A percentile compares a stretch with the other conserved stretches of the same genome.
phyloP scores from a whole-genome alignment of 2,113 vertebrate species.

The Megalops atlanticus region DNA sequence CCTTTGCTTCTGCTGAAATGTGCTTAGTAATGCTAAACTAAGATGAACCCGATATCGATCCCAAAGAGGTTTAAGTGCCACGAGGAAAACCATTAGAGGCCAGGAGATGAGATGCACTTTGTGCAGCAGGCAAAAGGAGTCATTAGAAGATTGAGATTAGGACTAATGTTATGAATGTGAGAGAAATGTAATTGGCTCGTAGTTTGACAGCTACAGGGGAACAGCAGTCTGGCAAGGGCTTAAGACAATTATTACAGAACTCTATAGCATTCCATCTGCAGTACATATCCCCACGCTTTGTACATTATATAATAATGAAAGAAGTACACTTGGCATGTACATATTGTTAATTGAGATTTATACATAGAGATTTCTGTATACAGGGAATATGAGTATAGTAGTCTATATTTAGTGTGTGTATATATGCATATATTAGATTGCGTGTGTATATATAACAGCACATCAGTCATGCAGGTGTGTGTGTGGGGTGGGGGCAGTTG shows the following conservation, averaged over 20 bases:
- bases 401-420: too few species aligned
- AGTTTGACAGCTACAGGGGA: background rate
- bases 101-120: slow-evolving; percentile 9
- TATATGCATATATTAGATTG: too few species aligned
- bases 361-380: too few species aligned
- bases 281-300: background rate
- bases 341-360: background rate
- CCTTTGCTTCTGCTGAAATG: slow-evolving; percentile 24
- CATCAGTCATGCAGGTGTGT: too few species aligned
- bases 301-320: too few species aligned
- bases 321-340: background rate
- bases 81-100: background rate
- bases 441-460: too few species aligned
- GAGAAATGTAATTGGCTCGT: background rate
- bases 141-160: background rate
- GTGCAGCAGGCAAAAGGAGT: background rate
- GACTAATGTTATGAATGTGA: background rate
- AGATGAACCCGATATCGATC: slow-evolving; percentile 19
- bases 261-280: background rate
- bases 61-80: slow-evolving; percentile 24
- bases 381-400: too few species aligned
- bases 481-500: too few species aligned
- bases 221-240: background rate
- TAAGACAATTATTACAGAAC: background rate
- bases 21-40: slow-evolving; percentile 39